Evolutionary conservation across 2,888 invertebrate species (phyloP).

Genomic region (Bombyx huttoni): DNA sequence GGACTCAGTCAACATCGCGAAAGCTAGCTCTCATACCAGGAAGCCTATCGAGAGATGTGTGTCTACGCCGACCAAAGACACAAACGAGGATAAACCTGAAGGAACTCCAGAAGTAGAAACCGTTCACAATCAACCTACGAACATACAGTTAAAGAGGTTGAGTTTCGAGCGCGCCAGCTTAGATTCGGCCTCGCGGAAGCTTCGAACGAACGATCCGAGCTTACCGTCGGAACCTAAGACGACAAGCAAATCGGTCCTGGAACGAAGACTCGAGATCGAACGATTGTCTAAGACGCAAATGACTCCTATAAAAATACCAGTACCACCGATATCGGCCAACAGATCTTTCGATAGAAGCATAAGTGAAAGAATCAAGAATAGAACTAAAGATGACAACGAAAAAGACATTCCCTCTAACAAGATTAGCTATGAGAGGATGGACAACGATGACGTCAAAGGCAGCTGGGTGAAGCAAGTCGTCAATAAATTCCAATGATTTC

Average conservation of each 20-base stretch:
- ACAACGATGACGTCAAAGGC: constrained; percentile 57
- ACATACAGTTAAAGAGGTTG: constrained; percentile 55
- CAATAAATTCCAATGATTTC: constrained; percentile 77
- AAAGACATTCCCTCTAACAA: constrained; percentile 28
- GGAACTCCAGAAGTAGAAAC: constrained; percentile 15
- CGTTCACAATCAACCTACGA: constrained; percentile 23
- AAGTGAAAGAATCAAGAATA: constrained; percentile 19
- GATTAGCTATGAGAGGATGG: constrained; percentile 23
- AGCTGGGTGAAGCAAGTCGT: constrained; percentile 83
- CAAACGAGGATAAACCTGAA: constrained; percentile 13
- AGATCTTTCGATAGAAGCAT: constrained; percentile 37
- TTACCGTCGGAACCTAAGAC: constrained; percentile 21
- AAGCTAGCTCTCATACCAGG: constrained; percentile 8
- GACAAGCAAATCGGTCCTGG: constrained; percentile 55
- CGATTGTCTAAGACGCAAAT: constrained; percentile 41
- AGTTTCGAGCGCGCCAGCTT: constrained; percentile 60
- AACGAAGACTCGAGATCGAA: constrained; percentile 62
- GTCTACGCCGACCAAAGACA: constrained; percentile 28
- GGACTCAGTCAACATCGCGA: constrained; percentile 32
- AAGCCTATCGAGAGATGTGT: constrained; percentile 26
- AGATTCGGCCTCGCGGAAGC: no score
- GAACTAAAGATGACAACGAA: constrained; percentile 14
- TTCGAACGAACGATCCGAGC: no score
- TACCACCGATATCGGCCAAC: neutral
- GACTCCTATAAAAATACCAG: constrained; percentile 38